Conservation (phyloP, 1,140 invertebrate genomes). For the Drosophila mauritiana region DNA sequence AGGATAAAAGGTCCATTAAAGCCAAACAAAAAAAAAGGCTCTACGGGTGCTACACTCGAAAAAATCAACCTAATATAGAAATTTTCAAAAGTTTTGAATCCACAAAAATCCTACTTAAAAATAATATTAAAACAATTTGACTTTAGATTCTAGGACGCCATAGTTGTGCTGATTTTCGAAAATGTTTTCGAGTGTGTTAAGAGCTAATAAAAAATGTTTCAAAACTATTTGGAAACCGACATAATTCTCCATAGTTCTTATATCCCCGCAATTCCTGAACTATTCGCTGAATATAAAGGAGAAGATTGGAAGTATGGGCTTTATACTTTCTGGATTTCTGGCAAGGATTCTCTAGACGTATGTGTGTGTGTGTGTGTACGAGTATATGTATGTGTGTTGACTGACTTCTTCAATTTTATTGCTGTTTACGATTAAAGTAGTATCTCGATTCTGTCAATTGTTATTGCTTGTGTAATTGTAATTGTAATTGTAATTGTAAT, state of each 20-base stretch:
- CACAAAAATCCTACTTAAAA: not conserved
- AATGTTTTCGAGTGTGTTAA: not conserved
- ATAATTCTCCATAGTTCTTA: slow-evolving; percentile 1
- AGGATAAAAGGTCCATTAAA: slow-evolving; percentile 23
- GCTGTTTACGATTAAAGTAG: slow-evolving; percentile 15
- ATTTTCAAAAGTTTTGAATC: not conserved
- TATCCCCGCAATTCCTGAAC: slow-evolving; percentile 17
- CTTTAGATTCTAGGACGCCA: too few species aligned
- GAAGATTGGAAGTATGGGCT: slow-evolving; percentile 18
- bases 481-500: slow-evolving; percentile 30
- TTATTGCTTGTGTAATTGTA: slow-evolving; percentile 36
- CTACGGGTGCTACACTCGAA: slow-evolving; percentile 1
- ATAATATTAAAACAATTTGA: too few species aligned
- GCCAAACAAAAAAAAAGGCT: not conserved
- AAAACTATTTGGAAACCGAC: slow-evolving; percentile 2
- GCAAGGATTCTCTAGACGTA: slow-evolving; percentile 18
- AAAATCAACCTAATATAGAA: not conserved
- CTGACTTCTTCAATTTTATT: slow-evolving; percentile 7
- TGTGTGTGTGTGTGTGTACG: not conserved
- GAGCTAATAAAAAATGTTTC: not conserved
- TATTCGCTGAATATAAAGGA: slow-evolving; percentile 21
- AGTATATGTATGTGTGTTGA: slow-evolving; percentile 1
- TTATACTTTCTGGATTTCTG: slow-evolving; percentile 17
- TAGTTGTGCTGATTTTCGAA: too few species aligned
- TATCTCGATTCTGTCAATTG: slow-evolving; percentile 24